Base-by-base conservation (phyloP, 2,797 vertebrate genomes). In the Pelochelys cantorii region DNA sequence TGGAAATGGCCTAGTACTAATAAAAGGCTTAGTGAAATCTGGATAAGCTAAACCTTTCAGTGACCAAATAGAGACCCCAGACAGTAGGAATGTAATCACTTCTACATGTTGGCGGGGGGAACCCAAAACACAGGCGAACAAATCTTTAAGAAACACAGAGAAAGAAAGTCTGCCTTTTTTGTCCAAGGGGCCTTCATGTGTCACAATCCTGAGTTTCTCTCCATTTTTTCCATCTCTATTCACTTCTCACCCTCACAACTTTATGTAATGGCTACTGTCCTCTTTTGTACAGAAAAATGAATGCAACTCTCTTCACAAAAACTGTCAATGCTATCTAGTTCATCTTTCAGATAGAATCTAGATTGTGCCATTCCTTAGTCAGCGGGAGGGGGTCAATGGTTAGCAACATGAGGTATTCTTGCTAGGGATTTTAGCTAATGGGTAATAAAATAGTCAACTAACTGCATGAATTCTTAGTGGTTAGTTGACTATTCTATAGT, bases 341-440 rank as follows among this genome's bases (percentile, higher is more conserved):
- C 75, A 17, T 5, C 48, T 1, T 59, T 48, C 42, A 27, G 27
- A 3, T 2, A 22, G 8, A 0, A 14, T 60, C 59, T 60, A 68
- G 15, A 68, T 68, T 68, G n/a, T 34, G 18, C 18, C 68, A 71
- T 34, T 23, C 10, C n/a, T 71, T 34, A 10, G 34, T 5, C 54
- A 1, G 34, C 2, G 8, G 4, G 29, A 54, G 2, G 4, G 8
- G 8, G n/a, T 1, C 4, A 10, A 0, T 0, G 77, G 22, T 0
- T 27, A 23, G 31, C 6, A 8, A 2, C 65, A 60, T 59, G 60
- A 23, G 34, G 48, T 71, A 9, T 7, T 52, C 74, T 23, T 71
- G 68, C 20, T 48, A 48, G 42, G 42, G 42, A 48, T 48, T 48
- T 48, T 48, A 48, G 42, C 42, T 48, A 48, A 48, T 48, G 42